Evolutionary conservation across 1,140 invertebrate genomes (phyloP).

Genomic region (Cotesia glomerata): DNA sequence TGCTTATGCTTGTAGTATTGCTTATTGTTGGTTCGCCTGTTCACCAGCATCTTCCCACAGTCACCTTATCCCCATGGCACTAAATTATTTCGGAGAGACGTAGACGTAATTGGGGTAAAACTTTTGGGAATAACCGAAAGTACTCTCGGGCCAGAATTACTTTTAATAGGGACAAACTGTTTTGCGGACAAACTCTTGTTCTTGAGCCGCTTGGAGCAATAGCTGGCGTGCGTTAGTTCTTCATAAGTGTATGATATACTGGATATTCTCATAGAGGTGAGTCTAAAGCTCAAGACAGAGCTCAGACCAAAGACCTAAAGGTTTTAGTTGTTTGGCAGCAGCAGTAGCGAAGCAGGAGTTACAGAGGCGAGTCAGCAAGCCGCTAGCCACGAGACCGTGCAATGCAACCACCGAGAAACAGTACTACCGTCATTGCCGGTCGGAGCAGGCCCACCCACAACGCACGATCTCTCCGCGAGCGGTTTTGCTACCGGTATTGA

Average conservation of each 20-base stretch:
- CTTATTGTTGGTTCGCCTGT: background rate
- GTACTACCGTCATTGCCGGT: conserved; percentile 40
- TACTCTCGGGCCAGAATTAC: no score
- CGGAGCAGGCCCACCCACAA: conserved; percentile 60
- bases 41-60: background rate
- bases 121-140: no score
- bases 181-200: no score
- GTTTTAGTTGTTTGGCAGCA: no score
- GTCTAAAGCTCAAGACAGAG: background rate
- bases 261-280: conserved; percentile 53
- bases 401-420: conserved; percentile 37
- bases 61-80: background rate
- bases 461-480: conserved; percentile 55
- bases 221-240: conserved; percentile 36
- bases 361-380: background rate
- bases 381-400: conserved; percentile 46
- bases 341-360: background rate
- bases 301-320: no score
- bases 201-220: background rate
- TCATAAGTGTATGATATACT: conserved; percentile 42
- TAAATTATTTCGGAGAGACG: background rate
- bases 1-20: conserved; percentile 37
- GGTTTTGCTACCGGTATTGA: conserved; percentile 62
- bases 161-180: no score
- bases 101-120: background rate